Percentiles rank a stretch among this genome's conserved stretches.
These are phyloP conservation scores for Eubucco bourcierii DNA, from an alignment of 2,113 vertebrate species.

Conservation along the genomic window DNA sequence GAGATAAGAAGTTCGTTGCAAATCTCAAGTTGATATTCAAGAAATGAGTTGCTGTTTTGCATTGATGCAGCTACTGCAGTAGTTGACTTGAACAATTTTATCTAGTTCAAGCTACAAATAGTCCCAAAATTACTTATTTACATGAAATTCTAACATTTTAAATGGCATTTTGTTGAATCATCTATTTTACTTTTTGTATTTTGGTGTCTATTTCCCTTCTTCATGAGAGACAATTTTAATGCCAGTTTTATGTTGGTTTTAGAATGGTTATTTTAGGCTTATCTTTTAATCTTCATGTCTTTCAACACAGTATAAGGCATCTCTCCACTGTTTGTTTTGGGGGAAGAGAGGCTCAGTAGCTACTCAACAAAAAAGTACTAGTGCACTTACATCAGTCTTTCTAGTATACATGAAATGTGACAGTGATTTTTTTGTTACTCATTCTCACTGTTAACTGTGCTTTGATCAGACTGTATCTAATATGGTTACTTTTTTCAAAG, in stretches of 20 bases:
- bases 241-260: neutral
- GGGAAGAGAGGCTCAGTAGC: slow-evolving; percentile 7
- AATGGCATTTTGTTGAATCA: neutral
- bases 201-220: neutral
- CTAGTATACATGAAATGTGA: neutral
- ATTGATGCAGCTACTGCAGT: neutral
- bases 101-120: neutral
- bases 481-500: neutral
- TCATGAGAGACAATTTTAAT: neutral
- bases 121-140: neutral
- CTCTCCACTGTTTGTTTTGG: slow-evolving; percentile 10
- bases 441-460: neutral
- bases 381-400: neutral
- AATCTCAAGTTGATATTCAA: neutral
- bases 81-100: neutral
- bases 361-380: neutral
- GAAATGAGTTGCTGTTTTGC: neutral
- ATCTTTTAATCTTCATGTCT: neutral
- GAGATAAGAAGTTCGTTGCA: neutral
- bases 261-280: slow-evolving; percentile 31
- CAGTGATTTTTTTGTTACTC: neutral
- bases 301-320: neutral
- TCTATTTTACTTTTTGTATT: neutral
- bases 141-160: neutral
- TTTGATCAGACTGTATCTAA: neutral